phyloP scores from a whole-genome alignment of 2,888 invertebrate genomes.

The Heliconius erato region DNA sequence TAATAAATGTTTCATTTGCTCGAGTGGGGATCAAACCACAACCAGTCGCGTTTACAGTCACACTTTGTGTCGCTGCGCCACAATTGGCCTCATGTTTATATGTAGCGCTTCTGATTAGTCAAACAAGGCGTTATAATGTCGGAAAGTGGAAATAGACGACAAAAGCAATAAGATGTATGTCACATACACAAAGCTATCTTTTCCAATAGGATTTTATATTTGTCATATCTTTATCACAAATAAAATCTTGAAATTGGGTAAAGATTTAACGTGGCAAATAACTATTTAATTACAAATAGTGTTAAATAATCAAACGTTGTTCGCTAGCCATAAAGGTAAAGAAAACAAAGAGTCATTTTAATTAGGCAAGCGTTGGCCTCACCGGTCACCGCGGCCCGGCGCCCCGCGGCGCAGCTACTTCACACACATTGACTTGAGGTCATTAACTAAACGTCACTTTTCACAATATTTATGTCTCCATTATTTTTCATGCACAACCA shows the following conservation, averaged over 20 bases:
- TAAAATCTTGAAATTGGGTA: conserved; percentile 64
- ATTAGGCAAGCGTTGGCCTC: conserved; percentile 76
- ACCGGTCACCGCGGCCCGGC: conserved; percentile 50
- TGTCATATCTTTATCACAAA: conserved; percentile 54
- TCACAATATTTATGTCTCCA: conserved; percentile 83
- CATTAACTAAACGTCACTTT: conserved; percentile 83
- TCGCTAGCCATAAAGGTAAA: conserved; percentile 69
- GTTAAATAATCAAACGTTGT: conserved; percentile 75
- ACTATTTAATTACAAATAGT: conserved; percentile 68
- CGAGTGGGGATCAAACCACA: too few relatives aligned
- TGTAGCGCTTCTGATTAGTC: too few relatives aligned
- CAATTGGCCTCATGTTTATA: too few relatives aligned
- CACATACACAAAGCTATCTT: neutral
- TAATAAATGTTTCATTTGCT: too few relatives aligned
- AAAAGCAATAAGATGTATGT: too few relatives aligned
- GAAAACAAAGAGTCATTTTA: conserved; percentile 79
- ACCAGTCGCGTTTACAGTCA: too few relatives aligned
- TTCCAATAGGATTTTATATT: neutral
- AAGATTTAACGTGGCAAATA: conserved; percentile 58
- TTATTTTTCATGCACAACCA: conserved; percentile 79
- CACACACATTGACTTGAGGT: conserved; percentile 74
- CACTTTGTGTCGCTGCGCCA: too few relatives aligned
- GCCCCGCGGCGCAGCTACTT: conserved; percentile 79
- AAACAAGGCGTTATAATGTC: too few relatives aligned
- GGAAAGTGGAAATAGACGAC: too few relatives aligned